A percentile compares a stretch with the other conserved stretches of the same genome.
Conservation (phyloP, 2,888 invertebrate species). For the Lordiphosa andalusiaca region DNA sequence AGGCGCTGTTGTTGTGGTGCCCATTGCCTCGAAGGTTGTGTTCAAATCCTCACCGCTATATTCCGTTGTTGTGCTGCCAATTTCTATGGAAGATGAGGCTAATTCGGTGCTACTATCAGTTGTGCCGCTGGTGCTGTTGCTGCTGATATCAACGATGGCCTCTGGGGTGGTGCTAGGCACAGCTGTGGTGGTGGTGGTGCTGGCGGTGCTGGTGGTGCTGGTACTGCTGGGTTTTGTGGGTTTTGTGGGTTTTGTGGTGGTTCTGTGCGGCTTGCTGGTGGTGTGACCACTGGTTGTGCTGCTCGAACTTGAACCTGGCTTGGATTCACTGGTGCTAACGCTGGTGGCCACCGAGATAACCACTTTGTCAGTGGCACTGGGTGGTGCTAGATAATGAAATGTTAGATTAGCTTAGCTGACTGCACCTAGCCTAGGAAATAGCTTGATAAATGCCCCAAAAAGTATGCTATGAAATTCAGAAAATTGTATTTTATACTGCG, state of each 20-base stretch:
- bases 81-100: slow-evolving; percentile 38
- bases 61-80: slow-evolving; percentile 51
- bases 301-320: slow-evolving; percentile 34
- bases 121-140: slow-evolving; percentile 11
- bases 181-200: slow-evolving; percentile 23
- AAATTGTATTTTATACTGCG: no score
- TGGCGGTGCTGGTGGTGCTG: slow-evolving; percentile 4
- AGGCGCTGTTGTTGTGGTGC: slow-evolving; percentile 68
- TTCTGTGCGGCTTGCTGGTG: slow-evolving; percentile 38
- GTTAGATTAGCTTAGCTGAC: slow-evolving; percentile 4
- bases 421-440: no score
- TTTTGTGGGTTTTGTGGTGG: slow-evolving; percentile 38
- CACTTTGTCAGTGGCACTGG: slow-evolving; percentile 68
- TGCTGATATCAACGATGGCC: slow-evolving; percentile 30
- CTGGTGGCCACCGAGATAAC: slow-evolving; percentile 76
- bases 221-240: slow-evolving; percentile 31
- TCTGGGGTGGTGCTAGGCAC: slow-evolving; percentile 42
- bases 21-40: slow-evolving; percentile 52
- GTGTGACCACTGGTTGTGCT: slow-evolving; percentile 31
- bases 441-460: no score
- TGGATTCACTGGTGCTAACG: slow-evolving; percentile 61
- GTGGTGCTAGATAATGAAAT: slow-evolving; percentile 32
- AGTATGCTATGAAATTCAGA: no score
- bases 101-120: slow-evolving; percentile 43
- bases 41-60: slow-evolving; percentile 49